Conservation (phyloP, 2,888 invertebrate species). For the Ormyrus nitidulus region DNA sequence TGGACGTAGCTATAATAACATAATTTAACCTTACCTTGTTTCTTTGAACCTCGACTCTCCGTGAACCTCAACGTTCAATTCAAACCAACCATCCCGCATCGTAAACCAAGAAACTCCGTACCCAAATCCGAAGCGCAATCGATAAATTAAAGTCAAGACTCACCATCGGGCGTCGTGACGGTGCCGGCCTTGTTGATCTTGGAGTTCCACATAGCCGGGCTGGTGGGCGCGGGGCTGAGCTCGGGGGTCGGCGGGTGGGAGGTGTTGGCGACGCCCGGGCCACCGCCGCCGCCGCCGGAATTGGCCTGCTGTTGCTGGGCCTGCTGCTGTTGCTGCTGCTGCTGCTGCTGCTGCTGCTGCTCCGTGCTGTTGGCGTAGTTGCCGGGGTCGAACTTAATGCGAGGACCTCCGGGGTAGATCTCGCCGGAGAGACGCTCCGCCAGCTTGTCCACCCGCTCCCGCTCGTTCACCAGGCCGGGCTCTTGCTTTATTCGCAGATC, state of each 20-base stretch:
- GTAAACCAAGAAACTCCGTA: no score
- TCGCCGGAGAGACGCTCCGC: conserved; percentile 71
- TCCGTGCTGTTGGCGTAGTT: conserved; percentile 67
- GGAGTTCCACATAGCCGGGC: conserved; percentile 78
- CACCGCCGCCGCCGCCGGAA: conserved; percentile 64
- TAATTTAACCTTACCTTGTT: no score
- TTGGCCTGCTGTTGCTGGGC: conserved; percentile 64
- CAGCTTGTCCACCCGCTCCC: conserved; percentile 71
- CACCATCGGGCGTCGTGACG: conserved; percentile 90
- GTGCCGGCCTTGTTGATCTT: conserved; percentile 84
- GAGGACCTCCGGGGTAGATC: conserved; percentile 68
- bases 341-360: conserved; percentile 58
- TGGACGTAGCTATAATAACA: no score
- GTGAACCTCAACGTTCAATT: no score
- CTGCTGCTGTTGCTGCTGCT: conserved; percentile 62
- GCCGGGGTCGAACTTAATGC: conserved; percentile 70
- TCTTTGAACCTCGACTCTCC: no score
- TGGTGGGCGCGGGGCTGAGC: conserved; percentile 75
- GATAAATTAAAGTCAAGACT: conserved; percentile 64
- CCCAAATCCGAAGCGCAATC: no score
- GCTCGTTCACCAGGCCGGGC: conserved; percentile 76
- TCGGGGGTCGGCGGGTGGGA: conserved; percentile 75
- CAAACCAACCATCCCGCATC: no score
- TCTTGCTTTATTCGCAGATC: conserved; percentile 79
- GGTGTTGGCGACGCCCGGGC: conserved; percentile 74